Conservation (phyloP, 2,113 vertebrate species). For the Silurus asotus region DNA sequence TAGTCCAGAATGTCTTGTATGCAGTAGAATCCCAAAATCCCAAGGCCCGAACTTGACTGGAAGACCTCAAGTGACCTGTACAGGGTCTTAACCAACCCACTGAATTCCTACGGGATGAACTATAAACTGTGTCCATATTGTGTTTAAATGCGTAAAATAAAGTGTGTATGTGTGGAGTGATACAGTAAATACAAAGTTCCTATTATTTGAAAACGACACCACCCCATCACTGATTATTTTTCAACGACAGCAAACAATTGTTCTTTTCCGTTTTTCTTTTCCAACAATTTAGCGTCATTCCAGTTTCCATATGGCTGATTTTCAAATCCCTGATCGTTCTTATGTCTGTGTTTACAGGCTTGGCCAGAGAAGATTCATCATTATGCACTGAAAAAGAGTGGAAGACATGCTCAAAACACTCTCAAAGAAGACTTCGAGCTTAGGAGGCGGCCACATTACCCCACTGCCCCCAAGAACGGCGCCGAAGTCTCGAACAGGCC, state of each 20-base stretch:
- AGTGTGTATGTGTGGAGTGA: too few species aligned
- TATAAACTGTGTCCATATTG: too few species aligned
- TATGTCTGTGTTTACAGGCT: conserved; percentile 42
- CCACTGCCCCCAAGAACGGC: conserved; percentile 11
- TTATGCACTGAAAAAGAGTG: conserved; percentile 43
- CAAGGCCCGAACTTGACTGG: too few species aligned
- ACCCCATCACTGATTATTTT: not conserved
- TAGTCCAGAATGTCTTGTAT: not conserved
- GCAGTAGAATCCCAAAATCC: not conserved
- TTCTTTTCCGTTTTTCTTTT: not conserved
- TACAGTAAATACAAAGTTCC: too few species aligned
- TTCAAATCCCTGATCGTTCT: not conserved
- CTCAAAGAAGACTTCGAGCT: conserved; percentile 27
- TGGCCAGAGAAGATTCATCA: conserved; percentile 51
- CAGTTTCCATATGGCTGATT: not conserved
- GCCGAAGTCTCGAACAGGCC: conserved; percentile 64
- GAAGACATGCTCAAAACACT: conserved; percentile 46
- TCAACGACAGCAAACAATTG: not conserved
- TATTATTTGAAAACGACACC: not conserved
- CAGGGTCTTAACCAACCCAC: too few species aligned
- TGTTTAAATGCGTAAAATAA: too few species aligned
- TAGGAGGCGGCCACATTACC: not conserved
- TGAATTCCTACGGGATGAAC: too few species aligned
- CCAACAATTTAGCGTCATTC: not conserved
- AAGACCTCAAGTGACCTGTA: too few species aligned